A percentile compares a stretch with the other conserved stretches of the same genome.
Evolutionary conservation across 2,797 vertebrate species (phyloP).

Genomic region (Threskiornis aethiopicus): DNA sequence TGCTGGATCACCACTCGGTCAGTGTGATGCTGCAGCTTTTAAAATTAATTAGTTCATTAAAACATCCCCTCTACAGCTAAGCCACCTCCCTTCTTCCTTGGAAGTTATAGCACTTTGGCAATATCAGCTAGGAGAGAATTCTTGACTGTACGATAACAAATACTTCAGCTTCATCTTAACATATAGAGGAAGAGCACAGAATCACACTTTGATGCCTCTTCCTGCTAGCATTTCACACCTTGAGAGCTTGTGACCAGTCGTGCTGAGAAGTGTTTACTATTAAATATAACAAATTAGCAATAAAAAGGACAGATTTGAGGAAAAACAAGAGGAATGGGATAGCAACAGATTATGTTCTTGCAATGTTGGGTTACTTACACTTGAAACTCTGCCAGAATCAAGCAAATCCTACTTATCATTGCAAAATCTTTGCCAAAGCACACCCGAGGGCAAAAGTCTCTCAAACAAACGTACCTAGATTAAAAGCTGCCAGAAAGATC

Average conservation of each 20-base stretch:
- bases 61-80: not conserved
- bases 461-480: slow-evolving; percentile 1
- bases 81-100: not conserved
- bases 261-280: slow-evolving; percentile 21
- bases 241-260: slow-evolving; percentile 9
- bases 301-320: not conserved
- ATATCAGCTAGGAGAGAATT: slow-evolving; percentile 5
- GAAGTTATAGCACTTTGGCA: slow-evolving; percentile 43
- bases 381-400: slow-evolving; percentile 34
- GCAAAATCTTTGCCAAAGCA: slow-evolving; percentile 57
- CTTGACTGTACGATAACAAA: not conserved
- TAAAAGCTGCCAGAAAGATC: slow-evolving; percentile 35
- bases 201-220: not conserved
- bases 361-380: not conserved
- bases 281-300: slow-evolving; percentile 2
- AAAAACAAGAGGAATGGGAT: slow-evolving; percentile 21
- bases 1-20: not conserved
- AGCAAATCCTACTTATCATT: slow-evolving; percentile 27
- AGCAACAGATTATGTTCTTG: slow-evolving; percentile 10
- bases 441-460: slow-evolving; percentile 51
- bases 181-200: not conserved
- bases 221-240: slow-evolving; percentile 26
- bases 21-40: not conserved
- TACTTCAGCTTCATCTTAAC: not conserved
- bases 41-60: not conserved